Conservation (phyloP, 2,113 vertebrate genomes). For the Scartelaos histophorus region DNA sequence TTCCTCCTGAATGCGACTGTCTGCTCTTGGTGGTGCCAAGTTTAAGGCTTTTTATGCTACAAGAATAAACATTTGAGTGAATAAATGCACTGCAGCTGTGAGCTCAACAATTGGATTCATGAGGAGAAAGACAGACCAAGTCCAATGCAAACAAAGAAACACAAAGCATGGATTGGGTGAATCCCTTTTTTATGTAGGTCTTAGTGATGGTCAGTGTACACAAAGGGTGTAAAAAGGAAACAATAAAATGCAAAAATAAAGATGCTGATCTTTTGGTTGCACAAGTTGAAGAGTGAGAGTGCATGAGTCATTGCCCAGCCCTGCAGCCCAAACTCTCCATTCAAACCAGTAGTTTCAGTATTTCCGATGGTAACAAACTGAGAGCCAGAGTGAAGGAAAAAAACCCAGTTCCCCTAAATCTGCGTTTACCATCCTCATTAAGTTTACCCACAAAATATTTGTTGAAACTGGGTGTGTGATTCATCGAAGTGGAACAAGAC, state of each 20-base stretch:
- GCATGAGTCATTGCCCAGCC: slow-evolving; percentile 36
- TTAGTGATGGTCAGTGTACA: background rate
- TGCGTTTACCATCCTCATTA: slow-evolving; percentile 9
- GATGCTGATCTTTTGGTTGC: slow-evolving; percentile 7
- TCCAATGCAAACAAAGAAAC: slow-evolving; percentile 29
- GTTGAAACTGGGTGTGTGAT: background rate
- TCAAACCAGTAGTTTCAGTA: slow-evolving; percentile 31
- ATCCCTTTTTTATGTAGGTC: slow-evolving; percentile 4
- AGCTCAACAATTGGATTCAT: slow-evolving; percentile 45
- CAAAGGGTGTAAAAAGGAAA: background rate
- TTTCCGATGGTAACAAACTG: slow-evolving; percentile 36
- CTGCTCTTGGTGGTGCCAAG: background rate
- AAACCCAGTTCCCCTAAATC: slow-evolving; percentile 5
- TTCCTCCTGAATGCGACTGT: background rate
- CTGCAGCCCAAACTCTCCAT: slow-evolving; percentile 31
- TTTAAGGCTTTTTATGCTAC: slow-evolving; percentile 45
- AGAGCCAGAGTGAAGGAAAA: slow-evolving; percentile 14
- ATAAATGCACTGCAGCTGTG: slow-evolving; percentile 61
- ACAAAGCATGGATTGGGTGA: slow-evolving; percentile 36
- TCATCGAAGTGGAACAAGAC: background rate
- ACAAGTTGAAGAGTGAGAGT: slow-evolving; percentile 12
- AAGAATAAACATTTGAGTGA: slow-evolving; percentile 33
- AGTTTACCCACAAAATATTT: background rate
- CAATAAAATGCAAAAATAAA: background rate
- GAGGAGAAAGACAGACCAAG: slow-evolving; percentile 47